Conservation (phyloP, 2,888 invertebrate genomes). For the Epistrophella euchroma region DNA sequence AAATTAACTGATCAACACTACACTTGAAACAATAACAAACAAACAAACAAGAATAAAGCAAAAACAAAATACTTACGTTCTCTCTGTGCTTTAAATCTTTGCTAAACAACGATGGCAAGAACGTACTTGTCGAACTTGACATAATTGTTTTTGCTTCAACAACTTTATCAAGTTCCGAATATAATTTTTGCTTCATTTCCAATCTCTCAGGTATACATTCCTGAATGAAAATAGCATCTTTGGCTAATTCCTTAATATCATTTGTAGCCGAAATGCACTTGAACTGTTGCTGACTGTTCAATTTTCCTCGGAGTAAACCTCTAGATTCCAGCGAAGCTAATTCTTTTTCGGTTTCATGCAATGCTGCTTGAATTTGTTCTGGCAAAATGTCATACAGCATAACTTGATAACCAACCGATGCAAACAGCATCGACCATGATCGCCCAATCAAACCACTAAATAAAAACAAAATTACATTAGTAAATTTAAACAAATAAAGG, state of each 20-base stretch:
- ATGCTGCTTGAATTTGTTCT: constrained; percentile 89
- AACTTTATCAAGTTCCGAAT: constrained; percentile 90
- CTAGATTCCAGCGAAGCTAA: constrained; percentile 88
- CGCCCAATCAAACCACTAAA: constrained; percentile 94
- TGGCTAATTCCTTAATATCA: constrained; percentile 88
- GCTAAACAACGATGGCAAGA: constrained; percentile 94
- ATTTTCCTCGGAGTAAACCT: constrained; percentile 90
- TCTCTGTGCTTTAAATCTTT: constrained; percentile 90
- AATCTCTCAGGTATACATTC: constrained; percentile 97
- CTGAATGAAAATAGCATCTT: constrained; percentile 92
- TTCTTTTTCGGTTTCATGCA: constrained; percentile 90
- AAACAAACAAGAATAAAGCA: not conserved
- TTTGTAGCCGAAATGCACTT: constrained; percentile 90
- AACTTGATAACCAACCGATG: constrained; percentile 95
- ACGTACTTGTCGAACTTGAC: constrained; percentile 97
- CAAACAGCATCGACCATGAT: constrained; percentile 99
- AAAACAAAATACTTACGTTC: constrained; percentile 84
- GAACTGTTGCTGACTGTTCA: constrained; percentile 90
- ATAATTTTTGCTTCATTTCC: constrained; percentile 92
- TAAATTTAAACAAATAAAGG: not conserved
- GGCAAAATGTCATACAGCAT: constrained; percentile 92
- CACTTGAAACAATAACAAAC: not conserved
- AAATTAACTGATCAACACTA: not conserved
- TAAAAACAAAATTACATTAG: not conserved
- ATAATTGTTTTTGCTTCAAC: constrained; percentile 91